phyloP scores from a whole-genome alignment of 2,888 invertebrate species.

The Rapana venosa region DNA sequence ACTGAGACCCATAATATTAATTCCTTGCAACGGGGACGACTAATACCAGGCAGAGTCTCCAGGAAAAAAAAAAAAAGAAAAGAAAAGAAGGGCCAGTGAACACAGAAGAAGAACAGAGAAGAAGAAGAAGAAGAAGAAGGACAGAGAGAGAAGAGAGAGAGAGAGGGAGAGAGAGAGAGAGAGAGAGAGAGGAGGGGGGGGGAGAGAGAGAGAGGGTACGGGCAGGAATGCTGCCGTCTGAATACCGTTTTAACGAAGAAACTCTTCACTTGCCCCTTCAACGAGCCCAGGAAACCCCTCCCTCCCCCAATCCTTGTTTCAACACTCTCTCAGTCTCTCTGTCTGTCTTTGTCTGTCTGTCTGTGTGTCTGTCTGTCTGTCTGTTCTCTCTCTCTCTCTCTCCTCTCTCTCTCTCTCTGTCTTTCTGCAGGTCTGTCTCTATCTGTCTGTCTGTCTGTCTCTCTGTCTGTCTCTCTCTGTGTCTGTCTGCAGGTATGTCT shows the following conservation, averaged over 20 bases:
- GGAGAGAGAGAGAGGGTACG: not conserved
- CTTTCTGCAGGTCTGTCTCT: not conserved
- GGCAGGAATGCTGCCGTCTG: not conserved
- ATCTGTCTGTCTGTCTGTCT: not conserved
- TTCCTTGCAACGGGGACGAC: too few relatives aligned
- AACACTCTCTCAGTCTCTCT: not conserved
- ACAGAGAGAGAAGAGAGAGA: not conserved
- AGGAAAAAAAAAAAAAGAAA: too few relatives aligned
- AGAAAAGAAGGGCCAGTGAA: too few relatives aligned
- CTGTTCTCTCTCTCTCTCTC: too few relatives aligned
- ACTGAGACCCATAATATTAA: too few relatives aligned
- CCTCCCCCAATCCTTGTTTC: not conserved
- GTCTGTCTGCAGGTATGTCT: not conserved
- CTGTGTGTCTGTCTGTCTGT: not conserved
- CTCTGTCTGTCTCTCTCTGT: not conserved
- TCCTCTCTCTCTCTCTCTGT: too few relatives aligned
- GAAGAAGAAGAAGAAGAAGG: too few relatives aligned
- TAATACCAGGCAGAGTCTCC: too few relatives aligned
- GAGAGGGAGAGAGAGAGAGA: not conserved
- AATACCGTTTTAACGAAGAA: conserved; percentile 39
- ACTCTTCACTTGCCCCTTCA: conserved; percentile 28
- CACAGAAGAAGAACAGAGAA: too few relatives aligned
- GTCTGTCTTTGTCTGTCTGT: not conserved
- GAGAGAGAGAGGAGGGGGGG: not conserved
- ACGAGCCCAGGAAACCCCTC: not conserved